Conservation (phyloP, 2,888 invertebrate species). For the Acanthosepion esculentum region DNA sequence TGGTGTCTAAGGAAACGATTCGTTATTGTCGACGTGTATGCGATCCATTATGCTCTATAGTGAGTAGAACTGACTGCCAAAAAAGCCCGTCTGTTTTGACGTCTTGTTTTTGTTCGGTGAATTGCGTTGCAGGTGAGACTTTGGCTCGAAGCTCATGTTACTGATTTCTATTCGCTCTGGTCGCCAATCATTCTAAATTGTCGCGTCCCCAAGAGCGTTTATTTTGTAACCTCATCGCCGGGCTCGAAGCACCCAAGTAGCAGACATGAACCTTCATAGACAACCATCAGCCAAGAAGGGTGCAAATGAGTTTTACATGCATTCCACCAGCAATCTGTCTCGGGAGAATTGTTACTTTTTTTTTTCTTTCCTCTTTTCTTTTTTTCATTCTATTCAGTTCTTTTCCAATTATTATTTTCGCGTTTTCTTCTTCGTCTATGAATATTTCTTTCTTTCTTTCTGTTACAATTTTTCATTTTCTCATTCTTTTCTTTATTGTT, state of each 20-base stretch:
- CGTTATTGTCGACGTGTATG: not conserved
- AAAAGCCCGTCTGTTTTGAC: not conserved
- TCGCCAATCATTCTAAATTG: not conserved
- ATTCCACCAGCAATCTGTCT: not conserved
- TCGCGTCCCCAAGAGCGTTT: not conserved
- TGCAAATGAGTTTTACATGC: not conserved
- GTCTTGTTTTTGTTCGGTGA: not conserved
- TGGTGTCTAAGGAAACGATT: not conserved
- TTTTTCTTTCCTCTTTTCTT: too few relatives aligned
- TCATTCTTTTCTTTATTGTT: not conserved
- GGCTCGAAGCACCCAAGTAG: not conserved
- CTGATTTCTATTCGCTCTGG: not conserved
- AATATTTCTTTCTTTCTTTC: not conserved
- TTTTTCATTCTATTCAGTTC: not conserved
- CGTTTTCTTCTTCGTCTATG: not conserved
- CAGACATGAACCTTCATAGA: not conserved
- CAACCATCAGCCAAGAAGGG: not conserved
- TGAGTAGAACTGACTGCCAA: not conserved
- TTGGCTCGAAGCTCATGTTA: not conserved
- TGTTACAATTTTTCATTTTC: not conserved
- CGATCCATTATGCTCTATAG: not conserved
- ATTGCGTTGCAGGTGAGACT: slow-evolving; percentile 18
- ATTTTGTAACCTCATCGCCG: not conserved
- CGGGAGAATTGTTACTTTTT: not conserved
- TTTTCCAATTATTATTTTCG: too few relatives aligned